Evolutionary conservation across 2,888 invertebrate genomes (phyloP).

Genomic region (Thelaira solivaga): DNA sequence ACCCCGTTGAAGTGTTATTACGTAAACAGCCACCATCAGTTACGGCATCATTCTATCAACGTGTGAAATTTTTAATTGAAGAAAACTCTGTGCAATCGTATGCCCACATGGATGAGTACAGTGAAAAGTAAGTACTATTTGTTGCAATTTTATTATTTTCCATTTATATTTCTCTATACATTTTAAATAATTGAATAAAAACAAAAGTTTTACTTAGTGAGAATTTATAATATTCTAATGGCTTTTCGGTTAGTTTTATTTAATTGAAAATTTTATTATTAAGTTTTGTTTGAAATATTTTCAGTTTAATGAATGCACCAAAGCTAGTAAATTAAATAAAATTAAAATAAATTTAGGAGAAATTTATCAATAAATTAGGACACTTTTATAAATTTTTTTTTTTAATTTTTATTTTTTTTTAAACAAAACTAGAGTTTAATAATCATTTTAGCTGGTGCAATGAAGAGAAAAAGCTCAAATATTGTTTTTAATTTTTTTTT

Average conservation of each 20-base stretch:
- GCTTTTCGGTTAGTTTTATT: conserved; percentile 49
- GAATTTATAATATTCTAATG: conserved; percentile 36
- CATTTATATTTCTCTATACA: not conserved
- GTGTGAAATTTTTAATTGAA: conserved; percentile 98
- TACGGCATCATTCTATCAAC: conserved; percentile 97
- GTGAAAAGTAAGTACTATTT: conserved; percentile 91
- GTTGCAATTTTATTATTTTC: conserved; percentile 62
- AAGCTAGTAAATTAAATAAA: conserved; percentile 30
- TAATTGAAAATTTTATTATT: not conserved
- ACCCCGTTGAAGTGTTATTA: conserved; percentile 96
- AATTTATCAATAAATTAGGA: conserved; percentile 30
- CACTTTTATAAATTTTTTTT: conserved; percentile 25
- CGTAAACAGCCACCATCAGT: conserved; percentile 97
- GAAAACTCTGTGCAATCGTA: conserved; percentile 99
- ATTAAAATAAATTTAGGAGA: conserved; percentile 21
- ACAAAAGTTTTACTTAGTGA: conserved; percentile 7
- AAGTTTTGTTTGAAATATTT: conserved; percentile 33
- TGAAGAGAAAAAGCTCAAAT: conserved; percentile 77
- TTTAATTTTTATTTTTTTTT: conserved; percentile 4
- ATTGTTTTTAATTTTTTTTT: conserved; percentile 59
- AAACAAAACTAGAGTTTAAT: conserved; percentile 19
- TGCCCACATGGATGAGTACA: conserved; percentile 97
- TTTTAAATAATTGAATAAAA: not conserved
- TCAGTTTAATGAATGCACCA: conserved; percentile 66
- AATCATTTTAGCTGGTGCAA: conserved; percentile 70